Evolutionary conservation across 2,113 vertebrate species (phyloP), one percentile per base, ranked within the genome.

Genomic region (Aphelocoma coerulescens): DNA sequence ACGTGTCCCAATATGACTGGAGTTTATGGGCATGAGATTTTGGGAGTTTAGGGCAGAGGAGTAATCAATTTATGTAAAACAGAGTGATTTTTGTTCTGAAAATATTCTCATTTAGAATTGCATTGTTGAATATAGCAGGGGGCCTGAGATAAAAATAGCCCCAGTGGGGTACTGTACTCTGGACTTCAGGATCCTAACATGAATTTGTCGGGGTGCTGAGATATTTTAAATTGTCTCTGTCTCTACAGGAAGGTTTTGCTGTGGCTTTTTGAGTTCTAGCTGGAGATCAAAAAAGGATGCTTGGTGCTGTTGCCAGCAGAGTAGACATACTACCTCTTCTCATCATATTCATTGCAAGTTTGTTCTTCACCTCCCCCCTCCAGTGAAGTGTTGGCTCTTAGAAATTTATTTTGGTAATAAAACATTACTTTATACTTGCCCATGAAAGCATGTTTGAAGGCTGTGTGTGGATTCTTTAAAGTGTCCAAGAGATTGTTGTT

Each of bases 401-500:
- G 83, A 93, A 92, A 96, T 97, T 96, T 97, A 95, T 96, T 94
- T 96, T 94, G 58, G 85, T 85, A 95, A 92, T 96, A 96, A 96
- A 97, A 93, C 92, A 93, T 91, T 92, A 91, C 92, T 96, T 93
- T 97, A 96, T 93, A 81, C 88, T 91, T 94, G 57, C 85, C 90
- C 83, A 54, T 95, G 96, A 96, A 94, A 93, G 68, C 72, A 33
- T 30, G 90, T 84, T 94, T 92, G 91, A 96, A 94, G 76, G 86
- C 88, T 94, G 63, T 77, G 84, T 86, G 85, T 94, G 76, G 46
- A 75, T 87, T 96, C 80, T 92, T 91, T 91, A 35, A 89, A 91
- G 74, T 51, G 85, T 92, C 65, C 54, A 72, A 68, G 92, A 89
- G 61, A 81, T 68, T 75, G 51, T 94, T 85, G 48, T 84, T 88